Evolutionary conservation across 2,888 invertebrate species (phyloP), one percentile per base, ranked within the genome.

Genomic region (Melieria crassipennis): DNA sequence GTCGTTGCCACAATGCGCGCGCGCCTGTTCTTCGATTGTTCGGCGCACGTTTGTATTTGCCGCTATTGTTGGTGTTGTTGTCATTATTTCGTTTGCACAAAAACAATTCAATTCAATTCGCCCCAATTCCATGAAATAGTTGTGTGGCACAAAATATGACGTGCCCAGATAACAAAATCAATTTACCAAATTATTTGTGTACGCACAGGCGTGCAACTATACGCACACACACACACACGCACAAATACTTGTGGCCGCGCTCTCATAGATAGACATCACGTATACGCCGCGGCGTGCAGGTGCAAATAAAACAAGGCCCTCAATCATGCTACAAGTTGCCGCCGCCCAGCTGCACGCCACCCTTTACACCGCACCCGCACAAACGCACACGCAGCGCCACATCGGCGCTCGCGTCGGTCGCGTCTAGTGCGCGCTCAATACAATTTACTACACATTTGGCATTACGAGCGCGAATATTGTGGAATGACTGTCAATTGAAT

Each of bases 131-230:
- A 58, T 55, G 58, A 66, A 63, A 73, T 69, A 69, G 61, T 57
- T 65, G 58, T 61, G 60, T 64, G 16, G 52, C 30, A 50, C 63
- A 73, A 67, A 70, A 69, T 72, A 70, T 75, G 69, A 71, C 73
- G 66, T 75, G 72, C 61, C 61, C 62, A 66, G 75, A 73, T 75
- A 75, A 75, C 72, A 57, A 71, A 75, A 72, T 75, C 72, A 73
- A 75, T 75, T 75, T 75, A 73, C 63, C 57, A 66, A 62, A 70
- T 67, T 71, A 70, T 65, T 70, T 65, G 60, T 70, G 55, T 65
- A 70, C 52, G 46, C 46, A 30, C 45, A 7, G 11, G 9, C 45
- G 16, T 61, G 60, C 52, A 65, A 46, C 48, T 30, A 1, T 47
- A 56, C 55, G 46, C 65, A 56, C 43, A 30, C n/a, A 55, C n/a